Percentiles rank a stretch among this genome's conserved stretches.
Evolutionary conservation across 2,797 vertebrate species (phyloP).

Genomic region (Sphenodon punctatus): DNA sequence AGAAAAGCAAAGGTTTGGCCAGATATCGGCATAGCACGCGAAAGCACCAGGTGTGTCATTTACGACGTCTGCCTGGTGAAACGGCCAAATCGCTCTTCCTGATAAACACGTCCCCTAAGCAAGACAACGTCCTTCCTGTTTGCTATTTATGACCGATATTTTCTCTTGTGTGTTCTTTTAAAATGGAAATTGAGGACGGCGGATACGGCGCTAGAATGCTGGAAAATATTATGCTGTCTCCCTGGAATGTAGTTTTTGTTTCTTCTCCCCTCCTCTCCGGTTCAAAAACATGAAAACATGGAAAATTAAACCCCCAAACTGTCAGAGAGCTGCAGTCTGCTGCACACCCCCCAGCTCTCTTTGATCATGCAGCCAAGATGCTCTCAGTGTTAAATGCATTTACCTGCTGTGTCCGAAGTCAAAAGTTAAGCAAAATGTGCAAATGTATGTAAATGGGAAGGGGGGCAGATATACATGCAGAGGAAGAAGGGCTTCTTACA

Average conservation of each 20-base stretch:
- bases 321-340: not conserved
- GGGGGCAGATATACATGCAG: slow-evolving; percentile 20
- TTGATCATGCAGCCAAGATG: slow-evolving; percentile 45
- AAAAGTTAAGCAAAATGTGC: slow-evolving; percentile 52
- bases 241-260: slow-evolving; percentile 31
- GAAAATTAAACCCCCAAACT: slow-evolving; percentile 41
- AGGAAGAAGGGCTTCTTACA: not conserved
- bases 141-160: slow-evolving; percentile 46
- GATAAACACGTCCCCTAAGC: slow-evolving; percentile 30
- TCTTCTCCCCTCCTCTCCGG: not conserved
- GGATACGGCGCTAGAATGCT: not conserved
- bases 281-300: slow-evolving; percentile 43
- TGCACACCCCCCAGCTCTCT: not conserved
- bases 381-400: slow-evolving; percentile 49
- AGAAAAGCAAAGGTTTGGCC: too few relatives aligned
- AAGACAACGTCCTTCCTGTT: slow-evolving; percentile 40
- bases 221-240: slow-evolving; percentile 46
- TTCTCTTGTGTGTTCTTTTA: slow-evolving; percentile 17
- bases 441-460: slow-evolving; percentile 29
- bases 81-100: slow-evolving; percentile 27
- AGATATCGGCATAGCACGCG: too few relatives aligned
- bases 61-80: slow-evolving; percentile 31
- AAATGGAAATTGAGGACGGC: slow-evolving; percentile 31
- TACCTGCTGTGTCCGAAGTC: slow-evolving; percentile 50
- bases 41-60: too few relatives aligned